These are phyloP conservation scores for Melanotaenia maccullochi DNA, from an alignment of 2,797 vertebrate genomes.

Conservation along the genomic window DNA sequence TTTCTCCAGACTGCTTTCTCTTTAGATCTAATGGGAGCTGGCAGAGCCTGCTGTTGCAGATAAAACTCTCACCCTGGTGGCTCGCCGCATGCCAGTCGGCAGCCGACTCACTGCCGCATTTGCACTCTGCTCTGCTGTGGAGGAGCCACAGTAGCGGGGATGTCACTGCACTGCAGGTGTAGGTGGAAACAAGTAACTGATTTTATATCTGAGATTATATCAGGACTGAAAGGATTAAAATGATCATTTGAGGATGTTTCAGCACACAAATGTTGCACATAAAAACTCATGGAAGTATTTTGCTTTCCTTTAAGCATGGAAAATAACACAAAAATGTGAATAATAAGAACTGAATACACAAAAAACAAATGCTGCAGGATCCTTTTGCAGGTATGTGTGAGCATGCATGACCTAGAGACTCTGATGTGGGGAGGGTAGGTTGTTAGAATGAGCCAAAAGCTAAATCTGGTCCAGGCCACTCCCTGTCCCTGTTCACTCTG, in stretches of 20 bases:
- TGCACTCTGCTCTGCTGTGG: slow-evolving; percentile 38
- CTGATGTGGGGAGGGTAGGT: not conserved
- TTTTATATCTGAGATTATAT: not conserved
- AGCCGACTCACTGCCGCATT: slow-evolving; percentile 42
- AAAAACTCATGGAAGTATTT: not conserved
- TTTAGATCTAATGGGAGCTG: slow-evolving; percentile 21
- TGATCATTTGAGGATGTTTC: not conserved
- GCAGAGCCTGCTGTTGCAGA: slow-evolving; percentile 44
- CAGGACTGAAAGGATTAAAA: not conserved
- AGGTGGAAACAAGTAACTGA: slow-evolving; percentile 1
- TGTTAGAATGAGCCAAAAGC: slow-evolving; percentile 5
- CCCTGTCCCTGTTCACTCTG: slow-evolving; percentile 35
- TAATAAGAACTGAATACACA: not conserved
- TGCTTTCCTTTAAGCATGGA: not conserved
- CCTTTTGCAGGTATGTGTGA: slow-evolving; percentile 8
- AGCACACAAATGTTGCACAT: not conserved
- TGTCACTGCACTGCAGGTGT: slow-evolving; percentile 54
- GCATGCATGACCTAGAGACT: slow-evolving; percentile 16
- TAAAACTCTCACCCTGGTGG: slow-evolving; percentile 8
- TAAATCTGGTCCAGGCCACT: slow-evolving; percentile 61
- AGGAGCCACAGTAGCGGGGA: not conserved
- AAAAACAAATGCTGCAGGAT: not conserved
- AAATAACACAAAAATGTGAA: not conserved
- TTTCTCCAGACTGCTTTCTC: not conserved
- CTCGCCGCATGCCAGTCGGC: slow-evolving; percentile 32